phyloP scores from a whole-genome alignment of 1,140 invertebrate genomes.

The Caenorhabditis tropicalis region DNA sequence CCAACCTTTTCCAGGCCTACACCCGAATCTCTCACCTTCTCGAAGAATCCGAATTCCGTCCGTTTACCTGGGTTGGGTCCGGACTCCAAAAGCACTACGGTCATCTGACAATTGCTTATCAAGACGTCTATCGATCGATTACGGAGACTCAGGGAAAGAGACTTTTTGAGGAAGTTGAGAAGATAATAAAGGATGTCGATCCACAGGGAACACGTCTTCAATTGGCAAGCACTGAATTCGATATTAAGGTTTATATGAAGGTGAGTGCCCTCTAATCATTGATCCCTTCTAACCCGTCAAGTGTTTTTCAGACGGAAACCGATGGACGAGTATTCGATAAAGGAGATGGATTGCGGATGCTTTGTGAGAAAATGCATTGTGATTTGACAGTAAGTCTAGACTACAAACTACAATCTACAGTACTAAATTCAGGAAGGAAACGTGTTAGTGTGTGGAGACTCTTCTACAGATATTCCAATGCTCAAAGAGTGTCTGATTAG shows the following conservation, averaged over 20 bases:
- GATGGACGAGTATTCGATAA: slow-evolving; percentile 69
- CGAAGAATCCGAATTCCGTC: slow-evolving; percentile 68
- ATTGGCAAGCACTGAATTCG: slow-evolving; percentile 67
- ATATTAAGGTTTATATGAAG: slow-evolving; percentile 70
- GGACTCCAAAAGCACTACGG: slow-evolving; percentile 72
- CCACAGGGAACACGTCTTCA: slow-evolving; percentile 55
- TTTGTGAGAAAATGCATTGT: slow-evolving; percentile 67
- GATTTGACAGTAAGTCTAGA: slow-evolving; percentile 58
- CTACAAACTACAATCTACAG: not conserved
- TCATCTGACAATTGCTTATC: slow-evolving; percentile 69
- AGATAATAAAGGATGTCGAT: slow-evolving; percentile 67
- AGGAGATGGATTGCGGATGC: slow-evolving; percentile 67
- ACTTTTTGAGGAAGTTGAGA: slow-evolving; percentile 61
- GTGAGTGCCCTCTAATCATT: not conserved
- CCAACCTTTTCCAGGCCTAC: slow-evolving; percentile 62
- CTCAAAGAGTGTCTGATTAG: slow-evolving; percentile 54
- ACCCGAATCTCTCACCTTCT: slow-evolving; percentile 62
- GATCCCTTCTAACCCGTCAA: not conserved
- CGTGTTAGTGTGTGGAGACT: slow-evolving; percentile 59
- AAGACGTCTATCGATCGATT: slow-evolving; percentile 67
- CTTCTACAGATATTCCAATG: slow-evolving; percentile 59
- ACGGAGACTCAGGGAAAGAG: slow-evolving; percentile 19
- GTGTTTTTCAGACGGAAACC: slow-evolving; percentile 39
- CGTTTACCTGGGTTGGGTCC: slow-evolving; percentile 70
- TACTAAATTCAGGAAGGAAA: slow-evolving; percentile 53